Conservation (phyloP, 92 coral and sea anemone species). For the Phenganax marumi region DNA sequence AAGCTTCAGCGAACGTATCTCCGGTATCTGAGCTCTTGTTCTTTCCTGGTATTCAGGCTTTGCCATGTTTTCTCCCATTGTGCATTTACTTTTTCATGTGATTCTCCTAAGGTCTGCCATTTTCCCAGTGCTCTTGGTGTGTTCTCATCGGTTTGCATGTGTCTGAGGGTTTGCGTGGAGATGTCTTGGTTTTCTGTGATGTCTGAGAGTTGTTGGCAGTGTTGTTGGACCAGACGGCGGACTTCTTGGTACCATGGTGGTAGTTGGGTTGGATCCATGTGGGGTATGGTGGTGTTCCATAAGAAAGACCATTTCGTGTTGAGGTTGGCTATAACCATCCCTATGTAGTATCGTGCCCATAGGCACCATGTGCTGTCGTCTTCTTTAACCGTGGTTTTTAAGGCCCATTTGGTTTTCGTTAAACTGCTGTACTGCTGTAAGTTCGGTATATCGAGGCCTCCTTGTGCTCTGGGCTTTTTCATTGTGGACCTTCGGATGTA, state of each 20-base stretch:
- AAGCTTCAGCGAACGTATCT: conserved; percentile 22
- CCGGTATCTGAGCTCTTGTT: not conserved
- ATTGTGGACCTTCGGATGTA: not conserved
- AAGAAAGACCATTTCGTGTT: conserved; percentile 27
- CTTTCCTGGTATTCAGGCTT: not conserved
- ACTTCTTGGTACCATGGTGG: conserved; percentile 19
- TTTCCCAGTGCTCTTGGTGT: not conserved
- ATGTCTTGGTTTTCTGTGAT: not conserved
- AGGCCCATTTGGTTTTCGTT: conserved; percentile 7
- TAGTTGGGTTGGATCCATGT: conserved; percentile 17
- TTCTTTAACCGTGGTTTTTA: not conserved
- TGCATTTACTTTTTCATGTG: not conserved
- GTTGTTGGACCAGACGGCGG: not conserved
- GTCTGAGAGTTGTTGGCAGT: not conserved
- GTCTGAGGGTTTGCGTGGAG: not conserved
- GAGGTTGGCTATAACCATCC: not conserved
- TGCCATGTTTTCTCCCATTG: conserved; percentile 28
- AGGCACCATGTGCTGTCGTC: conserved; percentile 1
- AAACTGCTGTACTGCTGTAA: conserved; percentile 1
- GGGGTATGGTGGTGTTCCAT: conserved; percentile 8
- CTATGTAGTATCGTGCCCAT: conserved; percentile 27
- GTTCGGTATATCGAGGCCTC: conserved; percentile 5
- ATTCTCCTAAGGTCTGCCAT: not conserved
- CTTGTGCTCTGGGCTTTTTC: rapidly evolving
- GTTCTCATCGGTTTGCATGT: not conserved